Percentiles rank a stretch among this genome's conserved stretches.
Evolutionary conservation across 2,113 vertebrate species (phyloP).

Genomic region (Platichthys flesus): DNA sequence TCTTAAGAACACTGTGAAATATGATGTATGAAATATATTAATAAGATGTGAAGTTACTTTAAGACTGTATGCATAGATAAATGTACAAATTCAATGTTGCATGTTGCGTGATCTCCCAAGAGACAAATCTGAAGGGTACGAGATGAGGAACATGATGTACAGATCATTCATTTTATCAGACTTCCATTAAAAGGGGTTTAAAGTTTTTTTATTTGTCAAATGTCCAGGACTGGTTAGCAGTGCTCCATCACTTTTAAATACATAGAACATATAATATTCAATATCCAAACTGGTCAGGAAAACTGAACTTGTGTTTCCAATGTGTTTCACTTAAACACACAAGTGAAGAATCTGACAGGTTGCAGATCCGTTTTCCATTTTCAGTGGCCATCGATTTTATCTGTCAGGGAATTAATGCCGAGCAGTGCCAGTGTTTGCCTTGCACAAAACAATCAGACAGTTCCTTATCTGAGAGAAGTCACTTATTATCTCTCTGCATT

Average conservation of each 20-base stretch:
- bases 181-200: not conserved
- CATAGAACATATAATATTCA: not conserved
- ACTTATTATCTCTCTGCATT: constrained; percentile 31
- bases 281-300: not conserved
- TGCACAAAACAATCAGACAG: constrained; percentile 11
- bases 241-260: not conserved
- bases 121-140: not conserved
- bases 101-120: not conserved
- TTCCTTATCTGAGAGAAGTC: constrained; percentile 25
- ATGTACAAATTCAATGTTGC: not conserved
- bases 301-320: not conserved
- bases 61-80: not conserved
- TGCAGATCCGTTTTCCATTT: no score
- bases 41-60: no score
- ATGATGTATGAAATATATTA: no score
- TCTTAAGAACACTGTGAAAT: no score
- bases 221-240: not conserved
- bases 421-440: not conserved
- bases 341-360: no score
- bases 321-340: no score
- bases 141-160: not conserved
- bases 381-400: constrained; percentile 4
- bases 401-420: not conserved
- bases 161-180: no score
- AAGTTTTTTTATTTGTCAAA: not conserved